These are phyloP conservation scores for Philaethria dido DNA, from an alignment of 2,888 invertebrate species.

Conservation along the genomic window DNA sequence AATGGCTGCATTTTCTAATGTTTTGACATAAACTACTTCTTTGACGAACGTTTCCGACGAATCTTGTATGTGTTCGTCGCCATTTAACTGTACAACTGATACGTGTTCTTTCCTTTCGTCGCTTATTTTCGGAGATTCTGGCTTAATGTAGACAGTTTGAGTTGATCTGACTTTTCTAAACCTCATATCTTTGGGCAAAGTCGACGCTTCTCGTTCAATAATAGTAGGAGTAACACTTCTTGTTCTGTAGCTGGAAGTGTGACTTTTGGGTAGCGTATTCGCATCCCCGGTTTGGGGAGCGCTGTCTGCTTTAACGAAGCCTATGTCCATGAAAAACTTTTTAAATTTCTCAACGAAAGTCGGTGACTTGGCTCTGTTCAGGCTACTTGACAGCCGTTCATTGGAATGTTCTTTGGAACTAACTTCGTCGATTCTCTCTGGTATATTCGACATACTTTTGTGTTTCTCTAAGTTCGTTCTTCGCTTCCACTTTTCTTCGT, in stretches of 20 bases:
- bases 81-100: constrained; percentile 72
- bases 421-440: constrained; percentile 70
- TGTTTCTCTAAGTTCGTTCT: constrained; percentile 68
- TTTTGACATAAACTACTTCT: constrained; percentile 67
- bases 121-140: constrained; percentile 61
- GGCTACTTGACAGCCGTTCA: constrained; percentile 67
- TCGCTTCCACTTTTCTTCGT: constrained; percentile 59
- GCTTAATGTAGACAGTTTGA: constrained; percentile 73
- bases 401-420: constrained; percentile 62
- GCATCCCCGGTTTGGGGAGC: constrained; percentile 48
- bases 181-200: constrained; percentile 77
- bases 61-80: constrained; percentile 63
- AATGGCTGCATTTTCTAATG: constrained; percentile 68
- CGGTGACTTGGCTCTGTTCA: constrained; percentile 74
- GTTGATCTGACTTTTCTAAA: constrained; percentile 74
- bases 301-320: constrained; percentile 67
- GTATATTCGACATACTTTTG: constrained; percentile 77
- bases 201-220: constrained; percentile 67
- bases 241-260: constrained; percentile 67
- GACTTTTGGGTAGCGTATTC: constrained; percentile 69
- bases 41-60: constrained; percentile 60
- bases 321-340: constrained; percentile 75
- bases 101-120: constrained; percentile 68
- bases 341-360: constrained; percentile 78
- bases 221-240: constrained; percentile 64